phyloP scores from a whole-genome alignment of 2,888 invertebrate genomes.

The Parnassius glacialis region DNA sequence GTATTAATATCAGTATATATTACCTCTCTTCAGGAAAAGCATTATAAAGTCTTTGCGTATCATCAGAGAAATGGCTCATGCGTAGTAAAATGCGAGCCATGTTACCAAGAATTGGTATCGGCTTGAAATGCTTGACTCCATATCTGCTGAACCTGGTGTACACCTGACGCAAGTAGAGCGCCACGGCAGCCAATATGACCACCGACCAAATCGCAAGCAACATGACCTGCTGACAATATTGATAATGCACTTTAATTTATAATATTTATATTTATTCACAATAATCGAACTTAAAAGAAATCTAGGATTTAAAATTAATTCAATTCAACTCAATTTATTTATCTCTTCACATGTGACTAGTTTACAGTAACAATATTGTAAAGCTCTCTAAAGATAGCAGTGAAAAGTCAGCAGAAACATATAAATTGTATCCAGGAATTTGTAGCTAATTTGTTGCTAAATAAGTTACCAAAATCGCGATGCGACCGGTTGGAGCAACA shows the following conservation, averaged over 20 bases:
- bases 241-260: not conserved
- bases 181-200: conserved; percentile 27
- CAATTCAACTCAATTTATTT: no score
- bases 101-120: conserved; percentile 43
- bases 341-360: no score
- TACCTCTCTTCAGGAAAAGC: conserved; percentile 47
- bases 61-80: conserved; percentile 37
- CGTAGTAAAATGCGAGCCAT: conserved; percentile 32
- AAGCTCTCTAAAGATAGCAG: no score
- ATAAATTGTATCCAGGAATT: no score
- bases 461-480: no score
- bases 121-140: conserved; percentile 40
- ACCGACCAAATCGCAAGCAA: not conserved
- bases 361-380: no score
- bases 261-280: no score
- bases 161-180: conserved; percentile 38
- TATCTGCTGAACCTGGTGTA: conserved; percentile 43
- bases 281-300: no score
- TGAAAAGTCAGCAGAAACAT: no score
- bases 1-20: not conserved
- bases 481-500: no score
- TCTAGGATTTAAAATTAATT: no score
- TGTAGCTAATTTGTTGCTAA: no score
- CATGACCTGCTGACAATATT: not conserved
- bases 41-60: conserved; percentile 35